Conservation (phyloP, 2,113 vertebrate genomes). For the Tragelaphus strepsiceros region DNA sequence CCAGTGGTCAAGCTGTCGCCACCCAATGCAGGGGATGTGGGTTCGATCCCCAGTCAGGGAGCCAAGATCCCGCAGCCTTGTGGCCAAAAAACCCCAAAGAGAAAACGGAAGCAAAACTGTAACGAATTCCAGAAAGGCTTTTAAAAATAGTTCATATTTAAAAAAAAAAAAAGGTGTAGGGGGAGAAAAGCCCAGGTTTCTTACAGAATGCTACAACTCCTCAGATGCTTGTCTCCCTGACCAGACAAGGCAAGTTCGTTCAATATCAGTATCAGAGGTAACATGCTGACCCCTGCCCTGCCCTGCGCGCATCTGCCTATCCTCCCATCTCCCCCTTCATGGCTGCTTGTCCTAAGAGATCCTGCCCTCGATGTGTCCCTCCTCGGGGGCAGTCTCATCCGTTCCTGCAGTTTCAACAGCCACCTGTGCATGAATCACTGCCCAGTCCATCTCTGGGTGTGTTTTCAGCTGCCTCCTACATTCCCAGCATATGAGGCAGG, state of each 20-base stretch:
- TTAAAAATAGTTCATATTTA: background rate
- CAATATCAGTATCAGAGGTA: background rate
- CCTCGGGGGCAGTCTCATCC: background rate
- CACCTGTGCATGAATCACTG: background rate
- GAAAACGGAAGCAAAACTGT: background rate
- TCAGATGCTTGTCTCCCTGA: background rate
- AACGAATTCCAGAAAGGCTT: background rate
- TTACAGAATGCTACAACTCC: background rate
- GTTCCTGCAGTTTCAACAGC: background rate
- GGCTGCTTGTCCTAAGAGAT: background rate
- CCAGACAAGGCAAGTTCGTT: background rate
- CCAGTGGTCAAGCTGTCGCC: background rate
- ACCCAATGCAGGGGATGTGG: background rate
- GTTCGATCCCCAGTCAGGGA: background rate
- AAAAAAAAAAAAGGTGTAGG: rapidly evolving
- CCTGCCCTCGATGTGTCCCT: background rate
- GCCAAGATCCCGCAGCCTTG: background rate
- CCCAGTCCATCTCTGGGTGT: background rate
- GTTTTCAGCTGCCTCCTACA: background rate
- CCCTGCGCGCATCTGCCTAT: background rate
- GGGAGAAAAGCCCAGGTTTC: background rate
- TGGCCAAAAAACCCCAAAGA: background rate
- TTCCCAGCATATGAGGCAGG: background rate
- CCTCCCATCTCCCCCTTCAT: background rate
- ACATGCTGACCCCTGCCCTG: background rate